A percentile compares a stretch with the other conserved stretches of the same genome.
These are phyloP conservation scores for Erinaceus europaeus DNA, from an alignment of 2,113 vertebrate genomes.

Conservation along the genomic window DNA sequence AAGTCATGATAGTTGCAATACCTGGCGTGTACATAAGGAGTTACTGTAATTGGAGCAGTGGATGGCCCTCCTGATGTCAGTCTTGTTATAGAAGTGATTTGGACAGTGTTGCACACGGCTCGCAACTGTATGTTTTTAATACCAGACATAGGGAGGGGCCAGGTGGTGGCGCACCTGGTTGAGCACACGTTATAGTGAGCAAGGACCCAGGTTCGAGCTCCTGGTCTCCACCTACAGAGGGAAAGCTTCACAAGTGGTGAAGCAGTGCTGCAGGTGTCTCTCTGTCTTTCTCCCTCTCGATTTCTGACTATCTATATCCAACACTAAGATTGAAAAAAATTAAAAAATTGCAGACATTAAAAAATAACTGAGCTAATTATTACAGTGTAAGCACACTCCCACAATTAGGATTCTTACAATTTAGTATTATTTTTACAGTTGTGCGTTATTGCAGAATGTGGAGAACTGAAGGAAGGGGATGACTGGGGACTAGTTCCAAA, in stretches of 20 bases:
- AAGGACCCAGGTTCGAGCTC: no score
- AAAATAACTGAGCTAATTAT: not conserved
- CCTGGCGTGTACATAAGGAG: not conserved
- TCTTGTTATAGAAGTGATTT: not conserved
- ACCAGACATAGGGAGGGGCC: no score
- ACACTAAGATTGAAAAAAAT: no score
- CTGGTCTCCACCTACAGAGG: no score
- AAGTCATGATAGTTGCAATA: not conserved
- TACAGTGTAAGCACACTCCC: not conserved
- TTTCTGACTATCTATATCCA: no score
- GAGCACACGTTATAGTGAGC: no score
- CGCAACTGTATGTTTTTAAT: not conserved
- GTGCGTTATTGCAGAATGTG: slow-evolving; percentile 92
- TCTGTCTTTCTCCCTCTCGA: no score
- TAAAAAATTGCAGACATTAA: no score
- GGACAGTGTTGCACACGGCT: not conserved
- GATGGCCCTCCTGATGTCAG: not conserved
- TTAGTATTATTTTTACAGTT: slow-evolving; percentile 79
- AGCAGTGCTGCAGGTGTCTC: no score
- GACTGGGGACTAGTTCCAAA: slow-evolving; percentile 84
- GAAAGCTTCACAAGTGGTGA: no score
- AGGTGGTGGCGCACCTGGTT: no score
- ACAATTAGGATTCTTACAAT: not conserved
- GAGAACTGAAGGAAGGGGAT: slow-evolving; percentile 91
- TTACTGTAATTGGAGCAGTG: not conserved